Base-by-base conservation (phyloP, 2,888 invertebrate genomes). In the Oegoconia quadripuncta region DNA sequence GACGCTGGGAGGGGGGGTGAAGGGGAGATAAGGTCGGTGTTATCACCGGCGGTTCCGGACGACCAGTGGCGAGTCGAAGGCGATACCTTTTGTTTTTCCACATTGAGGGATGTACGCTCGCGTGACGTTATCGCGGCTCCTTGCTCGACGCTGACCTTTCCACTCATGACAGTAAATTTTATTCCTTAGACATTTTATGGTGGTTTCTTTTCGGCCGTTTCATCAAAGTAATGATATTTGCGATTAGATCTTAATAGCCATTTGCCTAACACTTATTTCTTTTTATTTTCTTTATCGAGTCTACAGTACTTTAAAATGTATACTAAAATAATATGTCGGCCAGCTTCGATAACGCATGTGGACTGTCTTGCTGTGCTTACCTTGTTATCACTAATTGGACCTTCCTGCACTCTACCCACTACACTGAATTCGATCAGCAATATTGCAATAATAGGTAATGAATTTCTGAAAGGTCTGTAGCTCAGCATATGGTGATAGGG, bases 41-140 rank as follows among this genome's bases (percentile, higher is more conserved):
- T 84, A 84, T 86, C 87, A 75, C 60, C 61, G 64, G 75, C 65
- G 64, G 77, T 81, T 81, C 79, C 82, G 72, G 61, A 50, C 50
- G 54, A 55, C 65, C 78, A 80, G 62, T 75, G 83, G 80, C 78
- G 77, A 81, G 75, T 82, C 77, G 80, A 81, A 80, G 78, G 75
- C 78, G 75, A 81, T 80, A 77, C 80, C 82, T 83, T 81, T 86
- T 86, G 84, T 84, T 83, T 82, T 66, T 75, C 73, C 61, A 73
- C 82, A 78, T 82, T 75, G 81, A 81, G 79, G 82, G 82, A 83
- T 83, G 76, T 74, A 65, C 70, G 77, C 71, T 74, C 60, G 81
- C 82, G 77, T 82, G 83, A 83, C 83, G 79, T 79, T 86, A 84
- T 84, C 86, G 72, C 58, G 49, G 52, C 67, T 67, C 63, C 67